These are phyloP conservation scores for Bombyx mori DNA, from an alignment of 1,140 invertebrate genomes.

Conservation along the genomic window DNA sequence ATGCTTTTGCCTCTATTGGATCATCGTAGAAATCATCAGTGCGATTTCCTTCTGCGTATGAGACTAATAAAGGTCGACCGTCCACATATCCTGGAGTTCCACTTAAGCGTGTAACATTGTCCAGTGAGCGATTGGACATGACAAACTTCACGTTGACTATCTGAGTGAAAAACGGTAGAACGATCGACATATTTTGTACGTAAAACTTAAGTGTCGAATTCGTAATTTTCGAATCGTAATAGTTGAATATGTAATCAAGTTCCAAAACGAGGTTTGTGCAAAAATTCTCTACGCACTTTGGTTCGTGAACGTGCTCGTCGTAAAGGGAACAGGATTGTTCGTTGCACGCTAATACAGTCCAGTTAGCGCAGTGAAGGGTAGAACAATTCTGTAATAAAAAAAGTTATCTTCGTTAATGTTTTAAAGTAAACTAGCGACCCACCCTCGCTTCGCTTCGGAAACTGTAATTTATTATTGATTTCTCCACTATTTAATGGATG, in stretches of 20 bases:
- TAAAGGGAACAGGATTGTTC: slow-evolving; percentile 27
- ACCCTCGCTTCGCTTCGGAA: too few species aligned
- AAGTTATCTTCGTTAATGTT: background rate
- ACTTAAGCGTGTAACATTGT: slow-evolving; percentile 36
- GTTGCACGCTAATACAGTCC: slow-evolving; percentile 38
- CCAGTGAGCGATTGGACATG: slow-evolving; percentile 33
- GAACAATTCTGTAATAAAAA: slow-evolving; percentile 47
- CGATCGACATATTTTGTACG: slow-evolving; percentile 22
- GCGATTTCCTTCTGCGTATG: slow-evolving; percentile 33
- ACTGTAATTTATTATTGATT: too few species aligned
- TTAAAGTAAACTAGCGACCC: too few species aligned
- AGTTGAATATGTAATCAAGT: slow-evolving; percentile 45
- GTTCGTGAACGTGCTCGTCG: slow-evolving; percentile 34
- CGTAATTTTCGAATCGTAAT: slow-evolving; percentile 33
- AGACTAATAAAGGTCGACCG: slow-evolving; percentile 38
- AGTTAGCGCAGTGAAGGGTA: slow-evolving; percentile 40
- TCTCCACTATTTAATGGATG: too few species aligned
- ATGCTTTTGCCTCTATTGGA: slow-evolving; percentile 4
- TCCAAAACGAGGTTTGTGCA: slow-evolving; percentile 42
- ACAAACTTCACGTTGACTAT: slow-evolving; percentile 41
- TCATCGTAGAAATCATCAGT: slow-evolving; percentile 42
- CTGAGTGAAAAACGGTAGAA: slow-evolving; percentile 31
- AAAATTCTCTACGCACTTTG: slow-evolving; percentile 30
- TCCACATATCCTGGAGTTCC: slow-evolving; percentile 47
- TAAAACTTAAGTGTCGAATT: slow-evolving; percentile 40